phyloP scores from a whole-genome alignment of 2,888 invertebrate species.

The Junonia oenone region DNA sequence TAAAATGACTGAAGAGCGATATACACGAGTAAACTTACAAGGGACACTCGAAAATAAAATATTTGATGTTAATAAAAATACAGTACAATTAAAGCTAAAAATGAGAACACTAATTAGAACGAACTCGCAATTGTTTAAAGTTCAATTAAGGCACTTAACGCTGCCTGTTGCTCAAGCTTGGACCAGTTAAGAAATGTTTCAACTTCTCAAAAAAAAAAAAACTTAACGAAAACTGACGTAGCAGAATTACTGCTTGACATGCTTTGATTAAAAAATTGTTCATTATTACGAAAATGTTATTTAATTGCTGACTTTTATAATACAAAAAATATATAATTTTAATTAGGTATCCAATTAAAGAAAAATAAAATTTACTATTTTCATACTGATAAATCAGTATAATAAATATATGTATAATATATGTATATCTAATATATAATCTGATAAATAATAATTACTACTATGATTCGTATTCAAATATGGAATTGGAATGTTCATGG shows the following conservation, averaged over 20 bases:
- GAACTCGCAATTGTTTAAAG: constrained; percentile 6
- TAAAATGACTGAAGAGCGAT: too few relatives aligned
- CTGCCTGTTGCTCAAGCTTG: neutral
- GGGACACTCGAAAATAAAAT: neutral
- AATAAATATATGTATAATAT: too few relatives aligned
- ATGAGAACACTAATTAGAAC: constrained; percentile 2
- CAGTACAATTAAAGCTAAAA: constrained; percentile 1
- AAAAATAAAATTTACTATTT: too few relatives aligned
- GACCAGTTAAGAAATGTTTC: neutral
- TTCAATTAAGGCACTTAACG: constrained; percentile 21
- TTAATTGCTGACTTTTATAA: too few relatives aligned
- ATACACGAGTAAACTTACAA: neutral
- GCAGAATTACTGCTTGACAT: too few relatives aligned
- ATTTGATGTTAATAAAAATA: neutral
- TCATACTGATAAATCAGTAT: too few relatives aligned
- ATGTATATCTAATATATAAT: too few relatives aligned
- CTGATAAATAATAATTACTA: too few relatives aligned
- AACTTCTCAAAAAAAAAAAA: neutral
- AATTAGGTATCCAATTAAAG: too few relatives aligned
- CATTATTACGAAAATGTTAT: too few relatives aligned
- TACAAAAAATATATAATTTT: too few relatives aligned
- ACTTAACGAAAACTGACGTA: neutral
- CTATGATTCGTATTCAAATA: neutral
- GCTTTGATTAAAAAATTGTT: too few relatives aligned
- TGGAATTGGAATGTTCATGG: neutral